Evolutionary conservation across 2,888 invertebrate genomes (phyloP).

Genomic region (Gastrophysa polygoni): DNA sequence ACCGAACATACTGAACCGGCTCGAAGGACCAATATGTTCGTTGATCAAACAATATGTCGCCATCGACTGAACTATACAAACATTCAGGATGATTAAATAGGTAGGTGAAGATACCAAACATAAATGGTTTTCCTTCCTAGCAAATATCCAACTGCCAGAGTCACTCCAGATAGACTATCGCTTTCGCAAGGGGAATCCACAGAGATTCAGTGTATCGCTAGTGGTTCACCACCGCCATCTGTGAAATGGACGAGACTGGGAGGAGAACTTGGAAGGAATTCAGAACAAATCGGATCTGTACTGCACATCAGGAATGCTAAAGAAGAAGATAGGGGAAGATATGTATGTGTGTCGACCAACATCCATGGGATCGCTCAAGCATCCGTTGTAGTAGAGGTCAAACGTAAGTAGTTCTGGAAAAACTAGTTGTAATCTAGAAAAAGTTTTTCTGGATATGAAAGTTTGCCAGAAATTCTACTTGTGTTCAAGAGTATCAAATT

Average conservation of each 20-base stretch:
- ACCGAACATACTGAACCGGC: too few species aligned
- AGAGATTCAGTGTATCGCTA: slow-evolving; percentile 76
- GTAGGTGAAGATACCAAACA: too few species aligned
- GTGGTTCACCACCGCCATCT: slow-evolving; percentile 75
- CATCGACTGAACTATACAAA: too few species aligned
- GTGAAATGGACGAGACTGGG: slow-evolving; percentile 84
- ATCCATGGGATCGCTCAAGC: slow-evolving; percentile 66
- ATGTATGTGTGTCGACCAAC: slow-evolving; percentile 77
- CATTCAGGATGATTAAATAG: too few species aligned
- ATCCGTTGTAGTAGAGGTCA: slow-evolving; percentile 80
- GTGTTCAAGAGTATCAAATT: too few species aligned
- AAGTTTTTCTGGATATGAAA: too few species aligned
- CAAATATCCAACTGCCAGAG: slow-evolving; percentile 59
- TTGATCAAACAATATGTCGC: too few species aligned
- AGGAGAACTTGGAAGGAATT: slow-evolving; percentile 63
- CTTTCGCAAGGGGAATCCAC: slow-evolving; percentile 70
- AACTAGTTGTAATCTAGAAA: too few species aligned
- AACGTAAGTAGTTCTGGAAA: slow-evolving; percentile 67
- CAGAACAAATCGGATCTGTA: slow-evolving; percentile 64
- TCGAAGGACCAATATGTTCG: too few species aligned
- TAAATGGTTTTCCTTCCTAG: slow-evolving; percentile 8
- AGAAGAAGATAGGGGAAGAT: slow-evolving; percentile 81
- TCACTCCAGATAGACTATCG: slow-evolving; percentile 69
- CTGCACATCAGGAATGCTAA: slow-evolving; percentile 71
- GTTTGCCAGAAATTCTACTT: too few species aligned